phyloP scores from a whole-genome alignment of 1,140 invertebrate species.

The Drosophila suzukii region DNA sequence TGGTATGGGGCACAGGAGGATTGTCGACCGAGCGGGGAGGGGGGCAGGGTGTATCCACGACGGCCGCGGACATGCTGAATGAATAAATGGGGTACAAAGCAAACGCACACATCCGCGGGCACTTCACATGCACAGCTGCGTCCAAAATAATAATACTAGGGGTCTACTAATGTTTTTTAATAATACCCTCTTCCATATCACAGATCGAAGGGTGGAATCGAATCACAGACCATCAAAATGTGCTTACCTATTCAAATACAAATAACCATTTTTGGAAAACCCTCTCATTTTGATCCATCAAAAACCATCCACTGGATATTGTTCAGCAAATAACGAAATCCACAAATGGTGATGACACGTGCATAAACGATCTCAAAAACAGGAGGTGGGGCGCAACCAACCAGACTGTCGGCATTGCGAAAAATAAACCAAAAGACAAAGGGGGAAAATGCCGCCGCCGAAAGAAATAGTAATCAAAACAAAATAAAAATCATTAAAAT shows the following conservation, averaged over 20 bases:
- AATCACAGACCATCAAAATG: neutral
- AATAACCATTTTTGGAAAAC: neutral
- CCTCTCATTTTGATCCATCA: neutral
- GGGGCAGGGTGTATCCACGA: slow-evolving; percentile 13
- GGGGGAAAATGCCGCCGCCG: slow-evolving; percentile 32
- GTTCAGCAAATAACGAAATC: slow-evolving; percentile 2
- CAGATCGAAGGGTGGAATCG: neutral
- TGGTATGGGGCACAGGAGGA: slow-evolving; percentile 55
- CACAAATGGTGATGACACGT: slow-evolving; percentile 22
- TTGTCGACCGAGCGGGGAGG: slow-evolving; percentile 27
- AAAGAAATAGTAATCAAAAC: slow-evolving; percentile 64
- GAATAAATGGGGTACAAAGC: slow-evolving; percentile 69
- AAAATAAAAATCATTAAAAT: slow-evolving; percentile 66
- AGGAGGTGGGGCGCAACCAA: neutral
- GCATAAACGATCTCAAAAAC: slow-evolving; percentile 6
- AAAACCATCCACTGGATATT: neutral
- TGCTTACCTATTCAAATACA: neutral
- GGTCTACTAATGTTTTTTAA: neutral
- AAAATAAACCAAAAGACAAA: slow-evolving; percentile 55
- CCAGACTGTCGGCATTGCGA: slow-evolving; percentile 25
- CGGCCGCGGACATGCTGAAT: slow-evolving; percentile 59
- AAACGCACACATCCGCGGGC: slow-evolving; percentile 29
- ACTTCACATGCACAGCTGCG: slow-evolving; percentile 7
- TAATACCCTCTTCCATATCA: neutral
- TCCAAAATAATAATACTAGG: neutral